These are phyloP conservation scores for Acrobasis consociella DNA, from an alignment of 2,888 invertebrate species.

Conservation along the genomic window DNA sequence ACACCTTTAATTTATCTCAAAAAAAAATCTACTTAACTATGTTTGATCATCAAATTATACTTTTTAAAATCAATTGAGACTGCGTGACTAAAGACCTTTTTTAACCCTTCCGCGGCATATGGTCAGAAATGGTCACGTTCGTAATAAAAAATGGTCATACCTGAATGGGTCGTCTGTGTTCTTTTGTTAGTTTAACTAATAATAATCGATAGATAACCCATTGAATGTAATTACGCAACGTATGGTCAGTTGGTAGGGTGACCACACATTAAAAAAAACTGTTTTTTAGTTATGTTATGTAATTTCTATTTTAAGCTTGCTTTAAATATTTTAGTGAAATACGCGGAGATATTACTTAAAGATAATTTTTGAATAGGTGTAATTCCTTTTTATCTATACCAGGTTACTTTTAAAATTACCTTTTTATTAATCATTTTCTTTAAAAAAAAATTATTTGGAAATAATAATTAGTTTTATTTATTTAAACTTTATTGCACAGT, in stretches of 20 bases:
- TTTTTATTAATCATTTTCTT: too few species aligned
- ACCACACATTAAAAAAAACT: slow-evolving; percentile 28
- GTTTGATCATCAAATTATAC: slow-evolving; percentile 5
- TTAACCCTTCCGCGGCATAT: slow-evolving; percentile 58
- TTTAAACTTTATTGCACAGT: too few species aligned
- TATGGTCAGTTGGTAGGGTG: slow-evolving; percentile 56
- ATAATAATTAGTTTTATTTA: too few species aligned
- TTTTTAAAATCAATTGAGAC: slow-evolving; percentile 57
- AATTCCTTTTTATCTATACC: too few species aligned
- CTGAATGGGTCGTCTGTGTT: slow-evolving; percentile 54
- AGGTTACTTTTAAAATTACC: too few species aligned
- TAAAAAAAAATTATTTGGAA: too few species aligned
- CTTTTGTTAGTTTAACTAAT: slow-evolving; percentile 52
- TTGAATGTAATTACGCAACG: slow-evolving; percentile 44
- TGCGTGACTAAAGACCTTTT: slow-evolving; percentile 50
- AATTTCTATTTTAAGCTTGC: too few species aligned
- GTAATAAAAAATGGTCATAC: slow-evolving; percentile 37
- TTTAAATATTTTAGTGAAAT: too few species aligned
- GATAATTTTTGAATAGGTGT: too few species aligned
- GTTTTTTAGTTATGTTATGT: not conserved
- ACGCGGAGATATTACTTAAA: too few species aligned
- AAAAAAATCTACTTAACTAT: slow-evolving; percentile 5
- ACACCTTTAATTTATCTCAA: too few species aligned
- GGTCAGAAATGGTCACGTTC: slow-evolving; percentile 42
- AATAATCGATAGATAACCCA: slow-evolving; percentile 54